A percentile compares a stretch with the other conserved stretches of the same genome.
phyloP scores from a whole-genome alignment of 2,888 invertebrate genomes.

The Bombylius major region DNA sequence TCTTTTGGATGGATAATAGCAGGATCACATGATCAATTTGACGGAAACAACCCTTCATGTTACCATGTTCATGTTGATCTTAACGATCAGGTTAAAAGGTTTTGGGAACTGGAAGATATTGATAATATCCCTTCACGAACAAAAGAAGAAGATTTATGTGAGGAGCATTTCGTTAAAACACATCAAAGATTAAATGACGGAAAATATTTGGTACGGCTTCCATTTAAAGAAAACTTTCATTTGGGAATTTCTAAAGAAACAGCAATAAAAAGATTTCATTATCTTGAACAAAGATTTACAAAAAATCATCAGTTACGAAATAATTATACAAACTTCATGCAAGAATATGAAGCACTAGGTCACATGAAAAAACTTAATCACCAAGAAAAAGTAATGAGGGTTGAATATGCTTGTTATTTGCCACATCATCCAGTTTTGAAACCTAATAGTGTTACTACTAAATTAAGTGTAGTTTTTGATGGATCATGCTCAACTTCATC shows the following conservation, averaged over 20 bases:
- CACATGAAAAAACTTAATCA: too few relatives aligned
- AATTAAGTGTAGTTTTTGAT: too few relatives aligned
- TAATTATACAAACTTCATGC: too few relatives aligned
- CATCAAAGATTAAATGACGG: not conserved
- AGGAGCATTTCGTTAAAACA: not conserved
- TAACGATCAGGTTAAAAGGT: not conserved
- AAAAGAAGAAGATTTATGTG: not conserved
- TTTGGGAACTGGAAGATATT: not conserved
- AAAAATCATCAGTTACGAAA: not conserved
- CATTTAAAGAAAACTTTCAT: not conserved
- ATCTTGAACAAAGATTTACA: not conserved
- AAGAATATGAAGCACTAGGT: too few relatives aligned
- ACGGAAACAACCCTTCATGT: too few relatives aligned
- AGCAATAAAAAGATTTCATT: not conserved
- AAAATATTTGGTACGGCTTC: not conserved
- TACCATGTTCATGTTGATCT: not conserved
- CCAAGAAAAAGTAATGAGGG: too few relatives aligned
- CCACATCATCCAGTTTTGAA: too few relatives aligned
- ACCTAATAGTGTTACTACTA: too few relatives aligned
- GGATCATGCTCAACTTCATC: too few relatives aligned
- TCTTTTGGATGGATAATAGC: not conserved
- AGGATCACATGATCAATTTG: not conserved
- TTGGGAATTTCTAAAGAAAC: not conserved
- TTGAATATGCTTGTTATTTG: too few relatives aligned
- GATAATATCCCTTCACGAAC: not conserved